Evolutionary conservation across 2,888 invertebrate species (phyloP).

Genomic region (Pterostichus niger): DNA sequence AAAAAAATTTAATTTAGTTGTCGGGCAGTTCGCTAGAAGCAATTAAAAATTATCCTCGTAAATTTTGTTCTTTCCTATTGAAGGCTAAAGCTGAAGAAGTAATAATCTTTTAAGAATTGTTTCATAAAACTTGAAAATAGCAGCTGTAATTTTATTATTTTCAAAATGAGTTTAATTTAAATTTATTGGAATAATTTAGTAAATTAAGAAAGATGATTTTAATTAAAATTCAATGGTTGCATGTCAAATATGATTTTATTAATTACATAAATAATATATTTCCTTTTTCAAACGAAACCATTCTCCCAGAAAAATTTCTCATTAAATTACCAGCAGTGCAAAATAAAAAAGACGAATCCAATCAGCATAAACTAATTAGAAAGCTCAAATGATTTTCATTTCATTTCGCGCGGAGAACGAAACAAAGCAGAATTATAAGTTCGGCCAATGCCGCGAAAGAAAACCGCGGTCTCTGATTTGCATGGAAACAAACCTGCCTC

Average conservation of each 20-base stretch:
- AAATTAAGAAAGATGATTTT: not conserved
- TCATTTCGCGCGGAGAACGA: not conserved
- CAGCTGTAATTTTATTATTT: no score
- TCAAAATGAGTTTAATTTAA: no score
- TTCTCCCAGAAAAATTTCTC: constrained; percentile 34
- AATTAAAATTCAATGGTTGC: not conserved
- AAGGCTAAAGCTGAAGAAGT: not conserved
- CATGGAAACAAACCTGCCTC: constrained; percentile 25
- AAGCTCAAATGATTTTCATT: constrained; percentile 38
- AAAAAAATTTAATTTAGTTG: not conserved
- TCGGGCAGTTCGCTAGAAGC: not conserved
- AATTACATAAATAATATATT: not conserved
- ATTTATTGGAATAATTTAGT: no score
- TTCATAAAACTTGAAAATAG: no score
- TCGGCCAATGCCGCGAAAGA: not conserved
- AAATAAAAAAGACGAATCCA: constrained; percentile 28
- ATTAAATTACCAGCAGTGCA: constrained; percentile 14
- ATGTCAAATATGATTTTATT: not conserved
- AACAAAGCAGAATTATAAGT: constrained; percentile 25
- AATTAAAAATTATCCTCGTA: constrained; percentile 24
- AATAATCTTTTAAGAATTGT: not conserved
- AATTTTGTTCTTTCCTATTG: not conserved
- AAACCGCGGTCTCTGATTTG: constrained; percentile 25
- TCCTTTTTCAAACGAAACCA: not conserved
- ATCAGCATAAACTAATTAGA: constrained; percentile 52